Percentiles rank a stretch among this genome's conserved stretches.
Evolutionary conservation across 1,140 invertebrate genomes (phyloP).

Genomic region (Anastrepha obliqua): DNA sequence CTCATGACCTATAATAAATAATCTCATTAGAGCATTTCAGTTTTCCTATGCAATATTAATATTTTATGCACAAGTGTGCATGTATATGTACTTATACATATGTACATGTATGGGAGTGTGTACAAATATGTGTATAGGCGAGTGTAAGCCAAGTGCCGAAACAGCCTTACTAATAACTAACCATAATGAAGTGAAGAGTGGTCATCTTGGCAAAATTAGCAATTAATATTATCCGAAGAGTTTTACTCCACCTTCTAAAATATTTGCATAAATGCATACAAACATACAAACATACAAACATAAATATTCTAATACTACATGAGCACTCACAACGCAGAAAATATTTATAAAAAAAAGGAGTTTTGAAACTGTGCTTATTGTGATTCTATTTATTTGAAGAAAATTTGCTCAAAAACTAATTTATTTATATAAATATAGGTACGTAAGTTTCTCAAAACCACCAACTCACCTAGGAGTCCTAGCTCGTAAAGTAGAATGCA

Average conservation of each 20-base stretch:
- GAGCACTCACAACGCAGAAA: too few relatives aligned
- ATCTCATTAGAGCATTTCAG: neutral
- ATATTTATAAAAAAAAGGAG: too few relatives aligned
- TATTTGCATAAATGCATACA: neutral
- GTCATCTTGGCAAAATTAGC: constrained; percentile 16
- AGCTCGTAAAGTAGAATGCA: too few relatives aligned
- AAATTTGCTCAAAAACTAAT: too few relatives aligned
- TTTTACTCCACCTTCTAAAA: neutral
- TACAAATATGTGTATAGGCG: too few relatives aligned
- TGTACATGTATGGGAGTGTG: neutral
- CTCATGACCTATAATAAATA: neutral
- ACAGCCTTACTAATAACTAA: constrained; percentile 31
- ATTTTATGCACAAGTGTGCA: neutral
- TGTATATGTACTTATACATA: neutral
- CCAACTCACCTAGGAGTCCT: too few relatives aligned
- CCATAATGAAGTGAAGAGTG: constrained; percentile 43
- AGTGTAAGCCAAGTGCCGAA: constrained; percentile 7
- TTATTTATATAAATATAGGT: too few relatives aligned
- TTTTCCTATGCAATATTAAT: constrained; percentile 2
- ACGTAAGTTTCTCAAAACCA: too few relatives aligned
- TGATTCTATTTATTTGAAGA: too few relatives aligned
- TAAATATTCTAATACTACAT: neutral
- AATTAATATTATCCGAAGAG: constrained; percentile 17
- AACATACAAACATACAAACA: neutral
- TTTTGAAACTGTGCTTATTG: too few relatives aligned